Evolutionary conservation across 2,113 vertebrate genomes (phyloP), one percentile per base, ranked within the genome.

Genomic region (Ceyx cyanopectus): DNA sequence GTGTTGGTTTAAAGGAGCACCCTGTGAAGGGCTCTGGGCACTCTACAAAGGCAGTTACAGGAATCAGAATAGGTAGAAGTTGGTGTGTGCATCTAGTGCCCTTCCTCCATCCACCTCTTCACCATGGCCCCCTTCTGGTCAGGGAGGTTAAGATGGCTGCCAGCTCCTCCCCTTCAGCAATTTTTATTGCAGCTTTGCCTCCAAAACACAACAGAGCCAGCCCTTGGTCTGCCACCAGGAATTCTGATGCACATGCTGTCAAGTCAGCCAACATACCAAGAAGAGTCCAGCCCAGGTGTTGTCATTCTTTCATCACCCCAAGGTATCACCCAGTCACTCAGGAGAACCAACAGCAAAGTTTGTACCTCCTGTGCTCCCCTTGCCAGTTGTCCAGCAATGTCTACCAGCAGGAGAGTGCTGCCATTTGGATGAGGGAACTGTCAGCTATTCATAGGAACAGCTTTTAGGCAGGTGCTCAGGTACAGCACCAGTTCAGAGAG

Each of bases 91-190:
- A 72, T 68, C 29, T 11, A 73, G n/a, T 11, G n/a, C 34, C 26
- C 14, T 65, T 46, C 23, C 45, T 82, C n/a, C 68, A 82, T 27
- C 10, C 37, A 45, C 10, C 15, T 37, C 66, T 84, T 37, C 73
- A 66, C n/a, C 66, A 82, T n/a, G 26, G 85, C 58, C 37, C 30
- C 56, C 63, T 90, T 78, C 85, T 67, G 81, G 69, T 34, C 69
- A 43, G 57, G 1, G 2, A 88, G 27, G 32, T 56, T 41, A 81
- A 76, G 65, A 78, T 78, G 81, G 73, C 74, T 81, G 81, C 40
- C 91, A 89, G 50, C 81, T 94, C 83, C 83, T 89, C 56, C 56
- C 66, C 24, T 26, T 23, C 14, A 12, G 19, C 50, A 73, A 15
- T 10, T 51, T 89, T 61, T 46, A 13, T 2, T 2, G 26, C 40